Base-by-base conservation (phyloP, 37 sponge, comb jelly and placozoan species). In the Mnemiopsis leidyi region DNA sequence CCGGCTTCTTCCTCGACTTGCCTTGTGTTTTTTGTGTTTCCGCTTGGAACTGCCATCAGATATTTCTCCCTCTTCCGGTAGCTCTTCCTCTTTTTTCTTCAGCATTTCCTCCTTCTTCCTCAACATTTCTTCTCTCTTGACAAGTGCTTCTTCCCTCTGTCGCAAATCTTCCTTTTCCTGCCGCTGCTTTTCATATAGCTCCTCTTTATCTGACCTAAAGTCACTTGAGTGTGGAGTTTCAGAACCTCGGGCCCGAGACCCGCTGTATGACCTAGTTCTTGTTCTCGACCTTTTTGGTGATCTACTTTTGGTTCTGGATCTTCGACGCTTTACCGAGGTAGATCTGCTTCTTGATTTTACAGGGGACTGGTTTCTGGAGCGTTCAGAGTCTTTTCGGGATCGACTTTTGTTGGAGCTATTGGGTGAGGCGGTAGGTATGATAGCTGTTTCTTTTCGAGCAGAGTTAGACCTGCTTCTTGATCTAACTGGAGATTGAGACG, bases 41-140 rank as follows among this genome's bases (percentile, higher is more conserved):
- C 73, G 25, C 73, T 28, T 23, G 3, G 73, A 23, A 71, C 73
- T 71, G 20, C 30, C 30, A 18, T 71, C 73, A 23, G 73, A 71
- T 13, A 71, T 71, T 71, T 71, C 73, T 7, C 73, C 73, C n/a
- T 71, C 73, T 28, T 71, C 73, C 2, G 73, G 73, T 5, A 71
- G n/a, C n/a, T 71, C 73, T 18, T 71, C 73, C n/a, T 71, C 73
- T 71, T 71, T 71, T 25, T 71, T 71, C 30, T 71, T 71, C 20
- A 71, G 73, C 30, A 29, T 7, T 25, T 71, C 73, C n/a, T 71
- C 73, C 20, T 71, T 71, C 73, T 29, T 23, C 30, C 30, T 71
- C 25, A 71, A 25, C 73, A 29, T 5, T 28, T 71, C 73, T 28
- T 71, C 73, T 71, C 73, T 71, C n/a, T 71, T 5, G 73, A n/a